Evolutionary conservation across 2,113 vertebrate genomes (phyloP), one percentile per base, ranked within the genome.

Genomic region (Vulpes ferrilata): DNA sequence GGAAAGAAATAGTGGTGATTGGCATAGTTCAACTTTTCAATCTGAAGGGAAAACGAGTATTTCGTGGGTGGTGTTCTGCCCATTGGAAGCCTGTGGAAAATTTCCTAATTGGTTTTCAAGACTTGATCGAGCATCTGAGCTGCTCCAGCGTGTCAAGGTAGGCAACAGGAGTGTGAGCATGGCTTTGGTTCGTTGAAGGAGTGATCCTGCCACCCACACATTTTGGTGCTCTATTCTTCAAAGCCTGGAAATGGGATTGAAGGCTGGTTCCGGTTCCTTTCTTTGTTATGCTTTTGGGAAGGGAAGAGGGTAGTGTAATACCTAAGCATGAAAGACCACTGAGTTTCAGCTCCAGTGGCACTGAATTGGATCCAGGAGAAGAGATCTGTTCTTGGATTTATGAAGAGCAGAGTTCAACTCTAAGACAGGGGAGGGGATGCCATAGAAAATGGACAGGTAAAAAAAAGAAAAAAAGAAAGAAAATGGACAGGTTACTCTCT

Each of bases 101-200:
- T 96, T 97, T 96, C 90, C 90, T 96, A 71, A 69, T 89, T 88
- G 82, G 55, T 90, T 96, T 96, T 89, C 90, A 95, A 93, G 88
- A 90, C 83, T 93, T 88, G 79, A 64, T 86, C 78, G 90, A 90
- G 53, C 76, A 91, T 85, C 76, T 97, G 90, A 96, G 92, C 94
- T 96, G 88, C 30, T 51, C 71, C 64, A 65, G 48, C 76, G 51
- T 95, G 90, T 60, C 59, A 96, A 96, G 96, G 97, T 97, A 96
- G 95, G 96, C 92, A 89, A 93, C 51, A 93, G 69, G 82, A 84
- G 11, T 96, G 53, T 76, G 32, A 92, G 38, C 82, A 13, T 93
- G 64, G 69, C 22, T 92, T 86, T 90, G 83, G 86, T 93, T 95
- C 94, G 73, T 91, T 88, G 79, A 90, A 92, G 67, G 89, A 82